Base-by-base conservation (phyloP, 2,888 invertebrate species). In the Steinernema hermaphroditum region DNA sequence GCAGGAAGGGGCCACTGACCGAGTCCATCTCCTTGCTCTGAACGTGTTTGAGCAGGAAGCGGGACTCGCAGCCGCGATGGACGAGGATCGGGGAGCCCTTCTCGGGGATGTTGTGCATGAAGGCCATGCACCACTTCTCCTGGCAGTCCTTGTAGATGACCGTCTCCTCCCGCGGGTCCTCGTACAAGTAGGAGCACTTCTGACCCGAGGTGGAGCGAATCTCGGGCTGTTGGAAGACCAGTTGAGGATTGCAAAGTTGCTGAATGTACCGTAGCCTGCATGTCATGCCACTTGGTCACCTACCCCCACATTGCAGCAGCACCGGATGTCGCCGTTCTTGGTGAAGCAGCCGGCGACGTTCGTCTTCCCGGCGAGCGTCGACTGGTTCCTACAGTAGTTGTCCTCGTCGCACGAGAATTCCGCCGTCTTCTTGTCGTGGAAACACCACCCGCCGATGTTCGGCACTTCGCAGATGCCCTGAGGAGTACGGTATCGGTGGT, bases 381-480 rank as follows among this genome's bases (percentile, higher is more conserved):
- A 44, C 41, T 69, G 70, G 6, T 68, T 68, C 24, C 75, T 76
- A 71, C 82, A 82, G 72, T 75, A 81, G 14, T 70, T 74, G 43
- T 73, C 75, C 24, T 82, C 82, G 72, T 82, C 82, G 72, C 82
- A 82, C 70, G 80, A 75, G 74, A 82, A 82, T 22, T 68, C 72
- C 1, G 81, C 82, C 19, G 76, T 74, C 9, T 79, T 77, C 68
- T 82, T 82, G 75, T 82, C 81, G 72, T 81, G 82, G 72, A 81
- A 82, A 41, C 82, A 82, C 79, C 79, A 82, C n/a, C 81, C 81
- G 76, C 78, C 79, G 69, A 80, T 70, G 24, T 80, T 77, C 69
- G 80, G 76, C 1, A 77, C 78, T 62, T 75, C 72, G 69, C 82
- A 82, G 62, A 72, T 77, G 29, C 82, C 78, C 80, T 82, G 46